Percentiles rank a stretch among this genome's conserved stretches.
phyloP scores from a whole-genome alignment of 2,797 vertebrate species.

The Mormyrus proboscirostris region DNA sequence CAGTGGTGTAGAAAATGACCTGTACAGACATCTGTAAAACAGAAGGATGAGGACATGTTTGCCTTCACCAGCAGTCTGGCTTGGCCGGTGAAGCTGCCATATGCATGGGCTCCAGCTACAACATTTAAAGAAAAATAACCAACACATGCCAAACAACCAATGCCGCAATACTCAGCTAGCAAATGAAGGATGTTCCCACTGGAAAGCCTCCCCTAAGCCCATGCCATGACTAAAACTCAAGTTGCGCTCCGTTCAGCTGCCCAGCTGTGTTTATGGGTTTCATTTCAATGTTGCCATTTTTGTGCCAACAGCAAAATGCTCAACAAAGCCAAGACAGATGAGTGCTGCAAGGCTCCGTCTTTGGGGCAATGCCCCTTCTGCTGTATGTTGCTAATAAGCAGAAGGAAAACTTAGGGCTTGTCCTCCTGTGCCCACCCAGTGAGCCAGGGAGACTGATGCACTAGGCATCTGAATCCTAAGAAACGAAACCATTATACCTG shows the following conservation, averaged over 20 bases:
- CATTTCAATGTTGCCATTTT: neutral
- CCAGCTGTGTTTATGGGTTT: slow-evolving; percentile 17
- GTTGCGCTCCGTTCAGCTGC: neutral
- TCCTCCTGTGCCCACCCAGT: neutral
- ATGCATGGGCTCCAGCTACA: neutral
- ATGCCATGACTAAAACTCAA: slow-evolving; percentile 1
- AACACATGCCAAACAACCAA: neutral
- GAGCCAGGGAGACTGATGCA: neutral
- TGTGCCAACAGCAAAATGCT: slow-evolving; percentile 17
- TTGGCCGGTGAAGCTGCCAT: neutral
- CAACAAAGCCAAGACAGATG: neutral
- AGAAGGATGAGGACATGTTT: neutral
- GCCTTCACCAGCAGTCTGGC: neutral
- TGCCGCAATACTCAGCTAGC: neutral
- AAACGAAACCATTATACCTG: neutral
- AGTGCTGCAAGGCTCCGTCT: slow-evolving; percentile 1
- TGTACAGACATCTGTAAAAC: neutral
- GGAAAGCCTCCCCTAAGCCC: neutral
- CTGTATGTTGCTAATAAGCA: neutral
- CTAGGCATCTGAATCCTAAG: neutral
- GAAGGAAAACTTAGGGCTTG: neutral
- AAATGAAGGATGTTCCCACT: neutral
- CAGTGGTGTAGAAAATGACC: neutral
- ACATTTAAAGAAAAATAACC: neutral
- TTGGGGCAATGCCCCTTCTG: neutral